phyloP scores from a whole-genome alignment of 1,140 invertebrate genomes.

The Dryas iulia region DNA sequence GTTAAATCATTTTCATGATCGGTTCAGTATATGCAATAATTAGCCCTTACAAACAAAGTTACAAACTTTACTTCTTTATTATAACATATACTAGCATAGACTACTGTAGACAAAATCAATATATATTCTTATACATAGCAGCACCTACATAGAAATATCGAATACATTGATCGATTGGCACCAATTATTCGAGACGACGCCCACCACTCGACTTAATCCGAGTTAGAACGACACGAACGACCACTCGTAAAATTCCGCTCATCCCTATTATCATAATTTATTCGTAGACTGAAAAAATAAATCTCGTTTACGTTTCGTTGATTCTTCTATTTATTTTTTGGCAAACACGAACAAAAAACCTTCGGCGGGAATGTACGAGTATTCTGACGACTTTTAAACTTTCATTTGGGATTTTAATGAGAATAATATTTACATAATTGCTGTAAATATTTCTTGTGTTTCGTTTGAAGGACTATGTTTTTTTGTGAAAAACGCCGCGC shows the following conservation, averaged over 20 bases:
- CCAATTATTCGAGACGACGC: not conserved
- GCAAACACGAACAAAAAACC: conserved; percentile 4
- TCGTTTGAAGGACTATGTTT: not conserved
- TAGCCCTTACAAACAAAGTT: no score
- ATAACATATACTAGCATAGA: no score
- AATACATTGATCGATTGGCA: not conserved
- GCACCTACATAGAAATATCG: no score
- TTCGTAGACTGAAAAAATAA: conserved; percentile 15
- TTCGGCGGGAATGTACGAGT: not conserved
- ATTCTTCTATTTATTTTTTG: conserved; percentile 16
- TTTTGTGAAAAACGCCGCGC: no score
- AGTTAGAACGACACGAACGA: not conserved
- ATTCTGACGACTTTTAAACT: not conserved
- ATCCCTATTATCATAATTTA: conserved; percentile 16
- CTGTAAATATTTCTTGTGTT: not conserved
- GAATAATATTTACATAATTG: conserved; percentile 11
- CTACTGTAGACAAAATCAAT: not conserved
- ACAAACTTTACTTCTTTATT: no score
- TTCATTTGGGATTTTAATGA: not conserved
- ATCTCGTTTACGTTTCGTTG: conserved; percentile 9
- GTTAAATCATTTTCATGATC: no score
- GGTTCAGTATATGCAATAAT: no score
- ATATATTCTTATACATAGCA: no score
- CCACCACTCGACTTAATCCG: not conserved
- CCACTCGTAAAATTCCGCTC: conserved; percentile 10